Base-by-base conservation (phyloP, 2,113 vertebrate species). In the Pedetes capensis region DNA sequence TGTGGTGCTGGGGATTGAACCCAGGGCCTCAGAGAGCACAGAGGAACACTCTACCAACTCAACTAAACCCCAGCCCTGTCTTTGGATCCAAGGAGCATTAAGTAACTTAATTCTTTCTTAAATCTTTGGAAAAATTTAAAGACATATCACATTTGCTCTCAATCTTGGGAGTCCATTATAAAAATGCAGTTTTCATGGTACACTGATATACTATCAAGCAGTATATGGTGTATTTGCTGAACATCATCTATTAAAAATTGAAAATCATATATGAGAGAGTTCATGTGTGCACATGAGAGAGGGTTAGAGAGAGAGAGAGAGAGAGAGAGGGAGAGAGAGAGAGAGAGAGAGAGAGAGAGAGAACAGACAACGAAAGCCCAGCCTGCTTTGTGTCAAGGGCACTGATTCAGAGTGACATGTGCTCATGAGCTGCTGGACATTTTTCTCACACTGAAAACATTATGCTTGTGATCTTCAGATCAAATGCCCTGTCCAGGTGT, bases 401-500 rank as follows among this genome's bases (percentile, higher is more conserved):
- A 86, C 42, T 25, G 32, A 57, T 94, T 51, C 86, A 93, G 51
- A 34, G 47, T 96, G 59, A 87, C 91, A 89, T 92, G 79, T 91
- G 86, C 69, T 91, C 42, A 1, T 78, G 57, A 92, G 49, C 71
- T 93, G 78, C 64, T 82, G 74, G 78, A 83, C 14, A 49, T 93
- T 95, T 89, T 95, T 91, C 82, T 83, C 89, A 92, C n/a, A 47
- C 34, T 82, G 61, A 86, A 90, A 95, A 92, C 79, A 85, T 79
- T 79, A 69, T 86, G 66, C 69, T 81, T 89, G 42, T 87, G 85
- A 89, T 88, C 74, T 79, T 51, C 79, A 88, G 74, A 79, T 75
- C n/a, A 74, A 96, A 49, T 63, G 13, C 32, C 17, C 42, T 89
- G 55, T 37, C 23, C 29, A 53, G 93, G 39, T 61, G 47, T 76